Evolutionary conservation across 2,113 vertebrate genomes (phyloP).

Genomic region (Dicaeum eximium): DNA sequence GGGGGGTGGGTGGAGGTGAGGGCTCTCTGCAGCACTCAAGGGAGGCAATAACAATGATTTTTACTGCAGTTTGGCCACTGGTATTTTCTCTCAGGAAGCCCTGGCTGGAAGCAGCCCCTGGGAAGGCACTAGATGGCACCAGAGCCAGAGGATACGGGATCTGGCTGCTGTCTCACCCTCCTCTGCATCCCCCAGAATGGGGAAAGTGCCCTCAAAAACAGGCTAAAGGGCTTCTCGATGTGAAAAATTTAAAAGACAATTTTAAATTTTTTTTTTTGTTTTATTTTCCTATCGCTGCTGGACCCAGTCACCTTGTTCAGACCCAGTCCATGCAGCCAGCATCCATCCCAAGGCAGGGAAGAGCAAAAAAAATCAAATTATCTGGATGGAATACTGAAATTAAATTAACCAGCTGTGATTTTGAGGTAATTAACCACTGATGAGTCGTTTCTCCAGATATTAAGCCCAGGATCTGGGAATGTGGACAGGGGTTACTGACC

Average conservation of each 20-base stretch:
- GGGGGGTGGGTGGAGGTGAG: rapidly evolving
- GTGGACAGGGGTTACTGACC: rapidly evolving
- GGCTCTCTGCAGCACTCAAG: not conserved
- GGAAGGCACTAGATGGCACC: constrained; percentile 53
- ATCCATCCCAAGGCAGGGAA: not conserved
- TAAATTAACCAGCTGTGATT: not conserved
- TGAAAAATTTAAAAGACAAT: not conserved
- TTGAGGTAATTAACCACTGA: not conserved
- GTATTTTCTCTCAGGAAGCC: not conserved
- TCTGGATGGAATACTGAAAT: rapidly evolving
- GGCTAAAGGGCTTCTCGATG: not conserved
- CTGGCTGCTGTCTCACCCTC: not conserved
- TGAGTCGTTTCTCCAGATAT: rapidly evolving
- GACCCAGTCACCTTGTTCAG: rapidly evolving
- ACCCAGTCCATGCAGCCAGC: not conserved
- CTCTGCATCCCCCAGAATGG: rapidly evolving
- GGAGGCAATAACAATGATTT: not conserved
- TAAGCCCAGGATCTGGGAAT: not conserved
- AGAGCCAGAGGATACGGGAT: not conserved
- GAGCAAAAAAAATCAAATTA: not conserved
- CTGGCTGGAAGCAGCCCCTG: not conserved
- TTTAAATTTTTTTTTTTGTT: not conserved
- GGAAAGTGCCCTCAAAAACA: not conserved
- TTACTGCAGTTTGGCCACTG: not conserved
- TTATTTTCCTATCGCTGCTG: not conserved